Evolutionary conservation across 2,113 vertebrate genomes (phyloP).

Genomic region (Mus musculus): GRCm39 chr7:106840501-106841000

Average conservation of each 20-base stretch:
- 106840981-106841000: slow-evolving; percentile 39
- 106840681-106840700: slow-evolving; percentile 84
- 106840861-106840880: slow-evolving; percentile 36
- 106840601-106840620: slow-evolving; percentile 49
- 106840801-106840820: slow-evolving; percentile 4
- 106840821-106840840: background rate
- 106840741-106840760: slow-evolving; percentile 70
- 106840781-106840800: slow-evolving; percentile 15
- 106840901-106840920: slow-evolving; percentile 15
- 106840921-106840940: slow-evolving; percentile 11
- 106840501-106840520: background rate
- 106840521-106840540: background rate
- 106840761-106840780: slow-evolving; percentile 72
- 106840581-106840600: slow-evolving; percentile 20
- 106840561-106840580: slow-evolving; percentile 44
- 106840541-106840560: background rate
- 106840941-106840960: slow-evolving; percentile 52
- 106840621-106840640: slow-evolving; percentile 65
- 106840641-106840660: slow-evolving; percentile 81
- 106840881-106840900: background rate
- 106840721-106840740: slow-evolving; percentile 72
- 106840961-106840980: slow-evolving; percentile 46
- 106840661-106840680: slow-evolving; percentile 72
- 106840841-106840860: slow-evolving; percentile 59
- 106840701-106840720: slow-evolving; percentile 82